Conservation (phyloP, 2,797 vertebrate genomes). For the Xiphophorus birchmanni region DNA sequence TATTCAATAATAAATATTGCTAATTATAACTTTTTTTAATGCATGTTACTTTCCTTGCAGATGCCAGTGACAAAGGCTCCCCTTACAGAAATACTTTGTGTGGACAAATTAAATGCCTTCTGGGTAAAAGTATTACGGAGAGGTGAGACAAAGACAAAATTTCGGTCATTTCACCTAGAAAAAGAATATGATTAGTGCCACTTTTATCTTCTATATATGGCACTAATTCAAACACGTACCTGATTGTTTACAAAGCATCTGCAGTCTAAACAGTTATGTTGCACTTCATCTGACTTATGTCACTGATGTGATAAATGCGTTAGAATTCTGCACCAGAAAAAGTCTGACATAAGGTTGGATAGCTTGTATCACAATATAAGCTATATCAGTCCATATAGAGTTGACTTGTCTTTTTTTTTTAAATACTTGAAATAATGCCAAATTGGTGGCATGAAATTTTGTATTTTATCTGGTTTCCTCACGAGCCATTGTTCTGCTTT, state of each 20-base stretch:
- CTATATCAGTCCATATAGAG: no score
- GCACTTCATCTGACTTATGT: not conserved
- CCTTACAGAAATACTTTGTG: not conserved
- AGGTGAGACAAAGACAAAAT: not conserved
- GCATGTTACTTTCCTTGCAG: not conserved
- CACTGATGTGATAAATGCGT: not conserved
- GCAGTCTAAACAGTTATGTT: no score
- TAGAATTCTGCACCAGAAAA: not conserved
- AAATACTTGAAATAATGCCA: no score
- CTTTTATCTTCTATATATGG: not conserved
- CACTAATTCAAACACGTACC: not conserved
- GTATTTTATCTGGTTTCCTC: no score
- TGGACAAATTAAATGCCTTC: not conserved
- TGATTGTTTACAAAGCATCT: not conserved
- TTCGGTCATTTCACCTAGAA: not conserved
- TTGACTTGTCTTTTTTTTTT: no score
- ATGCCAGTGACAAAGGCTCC: not conserved
- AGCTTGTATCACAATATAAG: no score
- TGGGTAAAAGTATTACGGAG: not conserved
- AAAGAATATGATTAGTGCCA: not conserved
- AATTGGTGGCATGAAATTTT: no score
- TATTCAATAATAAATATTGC: not conserved
- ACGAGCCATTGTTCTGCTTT: no score
- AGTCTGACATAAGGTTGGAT: no score
- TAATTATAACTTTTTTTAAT: not conserved